These are phyloP conservation scores for Oreotragus oreotragus DNA, from an alignment of 2,113 vertebrate species.

Conservation along the genomic window DNA sequence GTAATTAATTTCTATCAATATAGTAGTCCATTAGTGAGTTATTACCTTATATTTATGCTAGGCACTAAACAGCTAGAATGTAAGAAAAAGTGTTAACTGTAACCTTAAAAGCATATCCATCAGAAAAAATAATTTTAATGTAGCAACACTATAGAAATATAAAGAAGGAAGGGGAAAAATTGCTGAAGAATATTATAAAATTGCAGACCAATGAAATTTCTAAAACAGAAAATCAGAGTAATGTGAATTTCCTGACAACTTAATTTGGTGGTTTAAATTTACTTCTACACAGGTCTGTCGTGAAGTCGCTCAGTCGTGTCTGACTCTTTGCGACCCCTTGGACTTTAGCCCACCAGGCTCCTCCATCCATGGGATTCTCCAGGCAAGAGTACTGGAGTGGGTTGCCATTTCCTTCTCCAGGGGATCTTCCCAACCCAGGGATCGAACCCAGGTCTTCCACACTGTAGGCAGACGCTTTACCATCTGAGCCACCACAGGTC, in stretches of 20 bases:
- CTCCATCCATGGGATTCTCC: no score
- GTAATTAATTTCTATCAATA: neutral
- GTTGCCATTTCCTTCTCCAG: no score
- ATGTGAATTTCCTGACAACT: neutral
- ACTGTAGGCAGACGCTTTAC: no score
- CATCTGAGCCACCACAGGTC: no score
- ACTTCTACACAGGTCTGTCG: neutral
- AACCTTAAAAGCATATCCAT: neutral
- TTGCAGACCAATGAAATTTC: neutral
- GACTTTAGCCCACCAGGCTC: no score
- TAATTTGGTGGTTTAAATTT: neutral
- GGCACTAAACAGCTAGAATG: neutral
- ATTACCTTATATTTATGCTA: neutral
- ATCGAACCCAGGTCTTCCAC: no score
- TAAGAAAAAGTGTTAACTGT: neutral
- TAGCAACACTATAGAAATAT: neutral
- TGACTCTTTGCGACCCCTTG: no score
- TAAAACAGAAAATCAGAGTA: neutral
- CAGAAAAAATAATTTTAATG: neutral
- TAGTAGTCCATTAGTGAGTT: neutral
- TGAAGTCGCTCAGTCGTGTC: no score
- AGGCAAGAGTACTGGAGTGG: no score
- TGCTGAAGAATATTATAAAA: neutral
- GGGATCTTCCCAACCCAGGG: no score
- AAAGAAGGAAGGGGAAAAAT: neutral